Conservation (phyloP, 1,140 invertebrate species). For the Meloidogyne hapla region DNA sequence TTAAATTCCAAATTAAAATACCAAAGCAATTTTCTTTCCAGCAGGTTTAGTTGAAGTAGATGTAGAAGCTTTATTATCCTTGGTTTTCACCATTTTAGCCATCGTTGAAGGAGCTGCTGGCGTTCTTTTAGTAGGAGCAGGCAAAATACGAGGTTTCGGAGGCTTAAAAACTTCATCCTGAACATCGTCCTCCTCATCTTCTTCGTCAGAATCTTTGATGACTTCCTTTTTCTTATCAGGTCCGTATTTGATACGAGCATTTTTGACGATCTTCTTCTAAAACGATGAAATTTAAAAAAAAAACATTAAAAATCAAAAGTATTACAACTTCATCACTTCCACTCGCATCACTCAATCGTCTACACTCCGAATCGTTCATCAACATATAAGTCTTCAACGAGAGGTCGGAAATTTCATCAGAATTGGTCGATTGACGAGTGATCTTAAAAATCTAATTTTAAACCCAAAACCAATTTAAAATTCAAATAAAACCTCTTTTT, state of each 20-base stretch:
- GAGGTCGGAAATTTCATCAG: no score
- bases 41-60: not conserved
- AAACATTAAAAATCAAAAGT: no score
- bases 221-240: not conserved
- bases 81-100: not conserved
- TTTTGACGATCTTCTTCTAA: not conserved
- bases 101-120: not conserved
- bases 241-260: conserved; percentile 1
- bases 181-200: not conserved
- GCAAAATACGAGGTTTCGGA: not conserved
- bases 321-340: no score
- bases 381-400: no score
- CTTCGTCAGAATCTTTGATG: not conserved
- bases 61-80: not conserved
- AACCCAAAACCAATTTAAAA: no score
- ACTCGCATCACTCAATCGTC: no score
- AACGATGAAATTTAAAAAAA: not conserved
- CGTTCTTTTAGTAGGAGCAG: not conserved
- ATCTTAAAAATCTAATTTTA: no score
- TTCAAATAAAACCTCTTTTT: no score
- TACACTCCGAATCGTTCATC: no score
- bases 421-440: no score
- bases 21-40: not conserved
- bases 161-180: not conserved
- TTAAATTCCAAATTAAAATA: no score